phyloP scores from a whole-genome alignment of 2,888 invertebrate species.

The Acronicta alni region DNA sequence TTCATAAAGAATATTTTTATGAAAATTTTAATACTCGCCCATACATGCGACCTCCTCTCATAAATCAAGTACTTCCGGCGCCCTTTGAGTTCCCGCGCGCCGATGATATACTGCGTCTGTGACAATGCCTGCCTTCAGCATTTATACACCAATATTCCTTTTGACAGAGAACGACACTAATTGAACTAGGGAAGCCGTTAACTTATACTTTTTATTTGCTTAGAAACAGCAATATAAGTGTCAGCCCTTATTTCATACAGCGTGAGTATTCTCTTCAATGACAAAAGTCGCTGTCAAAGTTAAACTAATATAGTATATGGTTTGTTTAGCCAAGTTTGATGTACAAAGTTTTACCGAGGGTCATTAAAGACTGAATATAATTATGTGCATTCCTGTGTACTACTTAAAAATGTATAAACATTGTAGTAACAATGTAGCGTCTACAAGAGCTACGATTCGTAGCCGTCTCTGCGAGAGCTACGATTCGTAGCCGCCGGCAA shows the following conservation, averaged over 20 bases:
- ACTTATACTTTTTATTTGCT: conserved; percentile 44
- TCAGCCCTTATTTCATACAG: conserved; percentile 1
- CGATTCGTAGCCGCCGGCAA: conserved; percentile 37
- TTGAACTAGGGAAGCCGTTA: conserved; percentile 65
- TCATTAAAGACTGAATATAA: conserved; percentile 8
- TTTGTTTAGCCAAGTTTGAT: conserved; percentile 2
- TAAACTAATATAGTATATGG: background rate
- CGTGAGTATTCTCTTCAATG: background rate
- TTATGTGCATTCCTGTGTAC: conserved; percentile 20
- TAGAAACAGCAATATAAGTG: conserved; percentile 25
- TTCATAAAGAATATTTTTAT: conserved; percentile 84
- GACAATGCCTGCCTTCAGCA: conserved; percentile 81
- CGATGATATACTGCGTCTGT: conserved; percentile 82
- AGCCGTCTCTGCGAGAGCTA: conserved; percentile 39
- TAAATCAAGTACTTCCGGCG: conserved; percentile 86
- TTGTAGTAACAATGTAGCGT: conserved; percentile 38
- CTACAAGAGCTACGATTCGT: conserved; percentile 41
- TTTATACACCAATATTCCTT: conserved; percentile 81
- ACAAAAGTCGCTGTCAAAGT: conserved; percentile 1
- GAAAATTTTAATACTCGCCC: conserved; percentile 83
- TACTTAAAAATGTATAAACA: conserved; percentile 42
- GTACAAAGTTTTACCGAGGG: conserved; percentile 10
- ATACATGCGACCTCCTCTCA: conserved; percentile 78
- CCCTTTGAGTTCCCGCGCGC: conserved; percentile 83
- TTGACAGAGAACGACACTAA: conserved; percentile 77